These are phyloP conservation scores for Panulirus ornatus DNA, from an alignment of 1,140 invertebrate genomes.

Conservation along the genomic window DNA sequence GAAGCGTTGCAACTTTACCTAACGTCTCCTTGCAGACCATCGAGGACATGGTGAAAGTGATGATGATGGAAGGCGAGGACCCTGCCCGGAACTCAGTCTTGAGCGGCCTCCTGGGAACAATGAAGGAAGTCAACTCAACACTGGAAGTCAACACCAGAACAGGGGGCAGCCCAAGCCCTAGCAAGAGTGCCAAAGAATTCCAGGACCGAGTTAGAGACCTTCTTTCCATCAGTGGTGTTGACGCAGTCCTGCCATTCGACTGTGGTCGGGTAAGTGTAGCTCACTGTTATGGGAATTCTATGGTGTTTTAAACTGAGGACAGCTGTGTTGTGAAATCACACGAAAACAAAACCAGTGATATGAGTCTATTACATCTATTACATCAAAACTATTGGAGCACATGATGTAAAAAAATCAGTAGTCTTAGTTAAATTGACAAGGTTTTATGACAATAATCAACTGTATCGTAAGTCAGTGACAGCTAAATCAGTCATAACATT, in stretches of 20 bases:
- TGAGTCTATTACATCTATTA: background rate
- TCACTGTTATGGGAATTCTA: background rate
- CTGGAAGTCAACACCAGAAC: too few relatives aligned
- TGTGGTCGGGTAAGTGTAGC: conserved; percentile 25
- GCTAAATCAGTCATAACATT: too few relatives aligned
- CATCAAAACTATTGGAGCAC: too few relatives aligned
- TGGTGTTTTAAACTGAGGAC: background rate
- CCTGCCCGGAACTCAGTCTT: too few relatives aligned
- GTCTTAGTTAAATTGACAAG: background rate
- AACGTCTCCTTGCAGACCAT: too few relatives aligned
- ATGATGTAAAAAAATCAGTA: background rate
- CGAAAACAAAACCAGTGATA: background rate
- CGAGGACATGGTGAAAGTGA: too few relatives aligned
- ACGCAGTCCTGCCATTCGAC: conserved; percentile 17
- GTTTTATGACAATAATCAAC: background rate
- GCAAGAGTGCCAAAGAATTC: background rate
- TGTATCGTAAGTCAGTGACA: too few relatives aligned
- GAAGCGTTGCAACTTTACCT: too few relatives aligned
- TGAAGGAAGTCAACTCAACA: too few relatives aligned
- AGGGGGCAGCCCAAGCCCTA: too few relatives aligned
- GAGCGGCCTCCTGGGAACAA: too few relatives aligned
- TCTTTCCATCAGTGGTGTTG: conserved; percentile 25
- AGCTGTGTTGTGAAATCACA: background rate
- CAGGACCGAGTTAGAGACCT: background rate
- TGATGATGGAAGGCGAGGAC: too few relatives aligned